Conservation (phyloP, 2,113 vertebrate species). For the Ictidomys tridecemlineatus region DNA sequence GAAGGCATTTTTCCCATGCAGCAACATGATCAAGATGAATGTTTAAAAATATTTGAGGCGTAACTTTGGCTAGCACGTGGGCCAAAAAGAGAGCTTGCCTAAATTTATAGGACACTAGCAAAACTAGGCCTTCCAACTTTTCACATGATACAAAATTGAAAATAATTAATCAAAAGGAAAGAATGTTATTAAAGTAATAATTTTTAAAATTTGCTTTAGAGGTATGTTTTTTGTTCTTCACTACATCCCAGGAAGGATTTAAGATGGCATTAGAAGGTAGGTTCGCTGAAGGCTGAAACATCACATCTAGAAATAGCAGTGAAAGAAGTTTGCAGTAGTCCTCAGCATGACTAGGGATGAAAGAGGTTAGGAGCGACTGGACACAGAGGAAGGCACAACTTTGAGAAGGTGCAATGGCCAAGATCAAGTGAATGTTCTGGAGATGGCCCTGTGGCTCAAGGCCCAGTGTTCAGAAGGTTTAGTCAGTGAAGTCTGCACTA, state of each 20-base stretch:
- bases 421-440: not conserved
- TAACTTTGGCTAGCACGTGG: not conserved
- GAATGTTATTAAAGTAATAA: slow-evolving; percentile 4
- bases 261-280: not conserved
- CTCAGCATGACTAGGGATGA: not conserved
- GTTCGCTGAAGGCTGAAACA: not conserved
- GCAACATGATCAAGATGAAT: not conserved
- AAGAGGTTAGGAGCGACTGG: not conserved
- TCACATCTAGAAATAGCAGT: not conserved
- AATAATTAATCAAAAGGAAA: slow-evolving; percentile 30
- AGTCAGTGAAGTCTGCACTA: not conserved
- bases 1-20: not conserved
- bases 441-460: not conserved
- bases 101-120: not conserved
- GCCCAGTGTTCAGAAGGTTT: not conserved
- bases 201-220: not conserved
- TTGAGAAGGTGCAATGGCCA: not conserved
- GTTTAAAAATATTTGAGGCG: not conserved
- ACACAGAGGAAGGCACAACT: not conserved
- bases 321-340: not conserved
- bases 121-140: not conserved
- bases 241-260: not conserved
- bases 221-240: not conserved
- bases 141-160: not conserved
- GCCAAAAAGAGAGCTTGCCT: not conserved